Evolutionary conservation across 2,113 vertebrate genomes (phyloP).

Genomic region (Haplochromis vanheusdeni): DNA sequence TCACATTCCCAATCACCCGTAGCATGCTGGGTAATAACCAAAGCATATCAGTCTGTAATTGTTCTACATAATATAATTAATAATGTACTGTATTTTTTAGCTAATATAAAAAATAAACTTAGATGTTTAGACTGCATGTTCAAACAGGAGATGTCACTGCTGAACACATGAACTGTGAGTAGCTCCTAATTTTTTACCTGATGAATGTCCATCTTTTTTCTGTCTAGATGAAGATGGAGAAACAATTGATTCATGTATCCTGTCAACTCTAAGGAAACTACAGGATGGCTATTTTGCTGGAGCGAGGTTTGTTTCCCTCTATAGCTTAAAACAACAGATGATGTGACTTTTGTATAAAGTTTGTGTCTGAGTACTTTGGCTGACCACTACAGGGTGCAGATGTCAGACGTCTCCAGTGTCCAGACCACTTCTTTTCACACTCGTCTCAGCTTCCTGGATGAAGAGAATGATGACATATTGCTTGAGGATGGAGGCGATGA

Average conservation of each 20-base stretch:
- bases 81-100: not conserved
- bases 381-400: conserved; percentile 79
- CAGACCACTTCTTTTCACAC: conserved; percentile 95
- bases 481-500: conserved; percentile 72
- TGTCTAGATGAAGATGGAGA: conserved; percentile 84
- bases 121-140: not conserved
- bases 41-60: not conserved
- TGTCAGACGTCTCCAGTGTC: conserved; percentile 85
- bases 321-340: no score
- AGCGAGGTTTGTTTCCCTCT: conserved; percentile 77
- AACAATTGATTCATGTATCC: conserved; percentile 85
- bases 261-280: conserved; percentile 88
- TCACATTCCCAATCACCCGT: conserved; percentile 90
- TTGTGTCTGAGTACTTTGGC: not conserved
- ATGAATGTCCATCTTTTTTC: not conserved
- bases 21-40: conserved; percentile 82
- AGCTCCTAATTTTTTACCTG: not conserved
- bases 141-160: not conserved
- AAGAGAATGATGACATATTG: conserved; percentile 78
- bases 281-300: conserved; percentile 97
- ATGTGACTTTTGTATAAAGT: not conserved
- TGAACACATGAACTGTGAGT: not conserved
- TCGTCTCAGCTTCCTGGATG: conserved; percentile 88
- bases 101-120: not conserved
- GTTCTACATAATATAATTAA: not conserved